Percentiles rank a stretch among this genome's conserved stretches.
These are phyloP conservation scores for Poecilobothrus nobilitatus DNA, from an alignment of 2,888 invertebrate genomes.

Conservation along the genomic window DNA sequence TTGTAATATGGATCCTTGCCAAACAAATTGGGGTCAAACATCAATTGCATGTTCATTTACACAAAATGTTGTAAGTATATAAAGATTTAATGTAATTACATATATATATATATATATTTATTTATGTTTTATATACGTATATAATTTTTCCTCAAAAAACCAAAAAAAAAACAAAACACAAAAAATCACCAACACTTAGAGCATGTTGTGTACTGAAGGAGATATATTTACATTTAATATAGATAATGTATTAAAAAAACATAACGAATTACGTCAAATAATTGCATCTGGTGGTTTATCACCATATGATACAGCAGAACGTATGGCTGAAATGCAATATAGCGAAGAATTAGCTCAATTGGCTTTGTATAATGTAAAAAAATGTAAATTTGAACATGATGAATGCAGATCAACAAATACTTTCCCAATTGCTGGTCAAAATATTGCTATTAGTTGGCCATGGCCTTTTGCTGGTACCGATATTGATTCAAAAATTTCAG, in stretches of 20 bases:
- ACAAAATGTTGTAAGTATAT: background rate
- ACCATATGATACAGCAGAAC: slow-evolving; percentile 26
- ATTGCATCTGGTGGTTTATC: slow-evolving; percentile 24
- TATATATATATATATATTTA: too few species aligned
- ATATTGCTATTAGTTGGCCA: background rate
- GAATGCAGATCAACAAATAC: background rate
- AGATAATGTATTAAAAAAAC: background rate
- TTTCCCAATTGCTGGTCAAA: background rate
- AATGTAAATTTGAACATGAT: background rate
- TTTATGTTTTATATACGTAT: too few species aligned
- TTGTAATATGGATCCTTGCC: background rate
- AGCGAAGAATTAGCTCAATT: slow-evolving; percentile 29
- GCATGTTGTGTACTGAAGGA: background rate
- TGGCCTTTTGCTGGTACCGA: background rate
- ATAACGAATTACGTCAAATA: background rate
- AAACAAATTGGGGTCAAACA: background rate
- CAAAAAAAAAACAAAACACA: too few species aligned
- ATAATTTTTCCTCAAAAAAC: too few species aligned
- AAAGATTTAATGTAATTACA: too few species aligned
- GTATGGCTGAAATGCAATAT: slow-evolving; percentile 34
- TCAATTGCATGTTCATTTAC: background rate
- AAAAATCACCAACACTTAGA: too few species aligned
- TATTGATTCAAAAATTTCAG: background rate
- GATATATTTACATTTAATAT: background rate
- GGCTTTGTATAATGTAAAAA: slow-evolving; percentile 21